Conservation (phyloP, 2,113 vertebrate species). For the Rhombomys opimus region DNA sequence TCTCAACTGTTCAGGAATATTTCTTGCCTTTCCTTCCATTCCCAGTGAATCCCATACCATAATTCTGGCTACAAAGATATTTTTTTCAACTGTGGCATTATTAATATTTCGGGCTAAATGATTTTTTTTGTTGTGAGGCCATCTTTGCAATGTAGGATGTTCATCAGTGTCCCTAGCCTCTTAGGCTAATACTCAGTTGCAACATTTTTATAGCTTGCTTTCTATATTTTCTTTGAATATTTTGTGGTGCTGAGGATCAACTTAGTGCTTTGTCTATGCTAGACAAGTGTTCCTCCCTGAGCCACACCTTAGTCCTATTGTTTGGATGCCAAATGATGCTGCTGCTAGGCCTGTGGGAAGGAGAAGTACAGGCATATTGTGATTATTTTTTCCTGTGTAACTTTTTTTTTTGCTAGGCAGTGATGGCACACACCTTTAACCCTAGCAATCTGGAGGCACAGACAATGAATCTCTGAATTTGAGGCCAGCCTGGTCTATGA, state of each 20-base stretch:
- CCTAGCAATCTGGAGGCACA: neutral
- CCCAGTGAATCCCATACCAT: rapidly evolving
- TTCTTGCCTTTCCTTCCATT: neutral
- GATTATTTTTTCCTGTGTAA: neutral
- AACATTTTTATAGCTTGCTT: neutral
- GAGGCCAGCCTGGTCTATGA: neutral
- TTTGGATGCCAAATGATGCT: neutral
- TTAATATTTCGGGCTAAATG: neutral
- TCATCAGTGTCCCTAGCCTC: neutral
- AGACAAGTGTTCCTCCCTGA: neutral
- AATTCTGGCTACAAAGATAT: neutral
- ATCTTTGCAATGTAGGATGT: neutral
- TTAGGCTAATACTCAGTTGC: neutral
- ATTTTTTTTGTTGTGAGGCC: neutral
- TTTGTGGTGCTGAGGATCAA: neutral
- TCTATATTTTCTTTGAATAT: neutral
- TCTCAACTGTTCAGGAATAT: neutral
- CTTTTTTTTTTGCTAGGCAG: neutral
- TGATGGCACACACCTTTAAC: too few species aligned
- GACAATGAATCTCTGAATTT: neutral
- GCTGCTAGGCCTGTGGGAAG: neutral
- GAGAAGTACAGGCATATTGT: neutral
- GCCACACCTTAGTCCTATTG: neutral
- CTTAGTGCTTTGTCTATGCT: neutral
- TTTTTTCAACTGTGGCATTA: neutral